Base-by-base conservation (phyloP, 2,113 vertebrate genomes). In the Peromyscus leucopus region DNA sequence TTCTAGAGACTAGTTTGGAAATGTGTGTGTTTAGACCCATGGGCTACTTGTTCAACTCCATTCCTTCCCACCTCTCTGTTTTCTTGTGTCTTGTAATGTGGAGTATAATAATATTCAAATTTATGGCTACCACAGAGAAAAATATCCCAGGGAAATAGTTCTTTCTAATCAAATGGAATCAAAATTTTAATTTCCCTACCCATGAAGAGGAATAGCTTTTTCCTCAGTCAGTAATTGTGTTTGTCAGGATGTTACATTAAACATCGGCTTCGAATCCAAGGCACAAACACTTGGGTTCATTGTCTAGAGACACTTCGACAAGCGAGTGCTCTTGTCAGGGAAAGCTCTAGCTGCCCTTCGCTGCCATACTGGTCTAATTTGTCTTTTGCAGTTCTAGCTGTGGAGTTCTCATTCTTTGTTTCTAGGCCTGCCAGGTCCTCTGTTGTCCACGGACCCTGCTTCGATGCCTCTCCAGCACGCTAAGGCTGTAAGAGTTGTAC, bases 41-140 rank as follows among this genome's bases (percentile, higher is more conserved):
- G 39, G 83, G 46, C 17, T 48, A 33, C 76, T 75, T 87, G 36
- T 39, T 13, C 74, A n/a, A 71, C 9, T 72, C 26, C 1, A n/a
- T 9, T 21, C 1, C 46, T 10, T 72, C 61, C 19, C 5, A 46
- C 0, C 33, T 33, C 85, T 69, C n/a, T 82, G 2, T 92, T 83
- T 87, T 57, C 65, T 5, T 12, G 3, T 57, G 28, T 76, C 26
- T 95, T 86, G 67, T 46, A 16, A 39, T 21, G 31, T 51, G 9
- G 75, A 55, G 91, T 39, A 82, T 75, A 69, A 79, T 86, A 93
- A 22, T 46, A 76, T 48, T 90, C 63, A 90, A 84, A 28, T 55
- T 55, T 76, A n/a, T 42, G 59, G 10, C 16, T 9, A 76, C 22
- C 2, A 1, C n/a, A 22, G 10, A 87, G 69, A 91, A 78, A 63